A percentile compares a stretch with the other conserved stretches of the same genome.
phyloP scores from a whole-genome alignment of 2,888 invertebrate species.

The Leptinotarsa haldemani region DNA sequence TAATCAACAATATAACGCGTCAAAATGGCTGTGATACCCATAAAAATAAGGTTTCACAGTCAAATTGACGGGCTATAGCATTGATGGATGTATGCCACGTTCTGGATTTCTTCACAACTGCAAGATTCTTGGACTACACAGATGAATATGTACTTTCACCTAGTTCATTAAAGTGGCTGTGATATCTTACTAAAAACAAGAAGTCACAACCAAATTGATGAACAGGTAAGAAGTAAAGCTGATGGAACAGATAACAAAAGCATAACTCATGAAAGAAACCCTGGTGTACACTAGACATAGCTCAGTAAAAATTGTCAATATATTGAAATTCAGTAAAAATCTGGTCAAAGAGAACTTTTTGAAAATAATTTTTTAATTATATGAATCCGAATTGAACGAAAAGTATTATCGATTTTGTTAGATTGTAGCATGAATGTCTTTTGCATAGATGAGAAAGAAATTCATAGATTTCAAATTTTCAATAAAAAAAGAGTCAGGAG shows the following conservation, averaged over 20 bases:
- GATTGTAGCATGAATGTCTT: no score
- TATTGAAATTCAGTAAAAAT: background rate
- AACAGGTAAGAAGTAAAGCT: slow-evolving; percentile 69
- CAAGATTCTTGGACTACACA: slow-evolving; percentile 16
- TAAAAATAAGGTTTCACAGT: slow-evolving; percentile 76
- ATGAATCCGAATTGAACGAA: no score
- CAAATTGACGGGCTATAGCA: slow-evolving; percentile 80
- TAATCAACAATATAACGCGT: slow-evolving; percentile 82
- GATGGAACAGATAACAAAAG: background rate
- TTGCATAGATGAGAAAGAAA: no score
- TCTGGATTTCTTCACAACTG: slow-evolving; percentile 11
- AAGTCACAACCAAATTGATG: slow-evolving; percentile 94
- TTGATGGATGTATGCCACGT: slow-evolving; percentile 44
- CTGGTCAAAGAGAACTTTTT: no score
- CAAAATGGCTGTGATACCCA: slow-evolving; percentile 95
- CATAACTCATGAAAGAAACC: background rate
- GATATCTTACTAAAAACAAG: slow-evolving; percentile 80
- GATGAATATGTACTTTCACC: slow-evolving; percentile 63
- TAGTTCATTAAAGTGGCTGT: slow-evolving; percentile 98
- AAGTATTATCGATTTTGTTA: no score
- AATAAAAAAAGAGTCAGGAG: no score
- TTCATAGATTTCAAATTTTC: no score
- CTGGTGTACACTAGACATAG: no score
- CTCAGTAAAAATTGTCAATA: no score
- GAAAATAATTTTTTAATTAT: no score